These are phyloP conservation scores for Nasonia vitripennis DNA, from an alignment of 1,140 invertebrate species.

Conservation along the genomic window DNA sequence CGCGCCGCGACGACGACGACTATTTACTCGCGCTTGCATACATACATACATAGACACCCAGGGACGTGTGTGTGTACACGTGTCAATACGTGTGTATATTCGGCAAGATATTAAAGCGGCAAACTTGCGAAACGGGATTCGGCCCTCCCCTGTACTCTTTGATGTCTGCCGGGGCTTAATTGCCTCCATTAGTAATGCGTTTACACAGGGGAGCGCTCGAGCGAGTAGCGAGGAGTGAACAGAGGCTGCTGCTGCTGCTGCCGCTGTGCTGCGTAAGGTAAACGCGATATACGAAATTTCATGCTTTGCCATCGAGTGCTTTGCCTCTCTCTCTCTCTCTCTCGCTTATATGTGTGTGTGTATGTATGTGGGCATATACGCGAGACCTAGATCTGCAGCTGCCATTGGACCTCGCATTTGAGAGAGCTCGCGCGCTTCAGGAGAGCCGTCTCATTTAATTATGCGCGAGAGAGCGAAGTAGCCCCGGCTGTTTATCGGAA, in stretches of 20 bases:
- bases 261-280: conserved; percentile 3
- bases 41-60: not conserved
- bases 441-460: conserved; percentile 14
- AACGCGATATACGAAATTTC: conserved; percentile 46
- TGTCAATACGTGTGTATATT: not conserved
- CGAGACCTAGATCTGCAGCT: not conserved
- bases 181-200: conserved; percentile 53
- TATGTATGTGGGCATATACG: not conserved
- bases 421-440: too few species aligned
- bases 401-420: not conserved
- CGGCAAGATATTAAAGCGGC: conserved; percentile 28
- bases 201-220: conserved; percentile 31
- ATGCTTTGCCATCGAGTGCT: conserved; percentile 33
- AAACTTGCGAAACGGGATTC: conserved; percentile 13
- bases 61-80: not conserved
- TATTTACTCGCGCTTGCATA: not conserved
- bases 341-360: not conserved
- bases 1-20: not conserved
- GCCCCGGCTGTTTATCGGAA: too few species aligned
- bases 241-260: conserved; percentile 7
- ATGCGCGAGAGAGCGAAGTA: not conserved
- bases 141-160: conserved; percentile 28
- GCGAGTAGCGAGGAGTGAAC: not conserved
- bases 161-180: conserved; percentile 52
- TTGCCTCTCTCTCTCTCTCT: not conserved